These are phyloP conservation scores for Drosophila saltans DNA, from an alignment of 1,140 invertebrate species.

Conservation along the genomic window DNA sequence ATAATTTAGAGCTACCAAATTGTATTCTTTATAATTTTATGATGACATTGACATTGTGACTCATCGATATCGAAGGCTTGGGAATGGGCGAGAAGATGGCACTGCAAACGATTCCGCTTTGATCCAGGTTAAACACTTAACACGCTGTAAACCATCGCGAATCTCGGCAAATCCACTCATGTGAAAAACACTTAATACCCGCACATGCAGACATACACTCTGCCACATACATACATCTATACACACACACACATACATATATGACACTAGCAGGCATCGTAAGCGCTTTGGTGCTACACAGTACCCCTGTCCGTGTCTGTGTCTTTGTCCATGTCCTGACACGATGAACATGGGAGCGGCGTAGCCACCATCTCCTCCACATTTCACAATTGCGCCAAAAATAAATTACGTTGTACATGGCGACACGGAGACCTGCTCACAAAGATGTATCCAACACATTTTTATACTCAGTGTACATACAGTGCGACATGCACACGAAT, in stretches of 20 bases:
- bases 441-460: conserved; percentile 42
- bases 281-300: conserved; percentile 8
- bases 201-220: conserved; percentile 31
- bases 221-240: conserved; percentile 3
- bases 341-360: conserved; percentile 35
- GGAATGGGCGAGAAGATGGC: background rate
- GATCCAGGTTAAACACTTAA: conserved; percentile 68
- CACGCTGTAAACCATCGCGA: conserved; percentile 62
- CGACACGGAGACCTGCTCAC: conserved; percentile 39
- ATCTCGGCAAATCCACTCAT: conserved; percentile 68
- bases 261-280: background rate
- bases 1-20: conserved; percentile 7
- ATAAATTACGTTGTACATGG: conserved; percentile 59
- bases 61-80: conserved; percentile 18
- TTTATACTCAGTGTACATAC: conserved; percentile 12
- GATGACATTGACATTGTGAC: conserved; percentile 41
- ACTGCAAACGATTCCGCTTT: conserved; percentile 60
- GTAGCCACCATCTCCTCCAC: conserved; percentile 28
- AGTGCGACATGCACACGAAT: conserved; percentile 28
- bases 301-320: conserved; percentile 2
- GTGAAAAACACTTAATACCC: conserved; percentile 63
- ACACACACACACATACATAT: conserved; percentile 3
- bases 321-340: conserved; percentile 25
- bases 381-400: conserved; percentile 60
- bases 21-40: conserved; percentile 27